Conservation (phyloP, 2,888 invertebrate species). For the Cyclophora punctaria region DNA sequence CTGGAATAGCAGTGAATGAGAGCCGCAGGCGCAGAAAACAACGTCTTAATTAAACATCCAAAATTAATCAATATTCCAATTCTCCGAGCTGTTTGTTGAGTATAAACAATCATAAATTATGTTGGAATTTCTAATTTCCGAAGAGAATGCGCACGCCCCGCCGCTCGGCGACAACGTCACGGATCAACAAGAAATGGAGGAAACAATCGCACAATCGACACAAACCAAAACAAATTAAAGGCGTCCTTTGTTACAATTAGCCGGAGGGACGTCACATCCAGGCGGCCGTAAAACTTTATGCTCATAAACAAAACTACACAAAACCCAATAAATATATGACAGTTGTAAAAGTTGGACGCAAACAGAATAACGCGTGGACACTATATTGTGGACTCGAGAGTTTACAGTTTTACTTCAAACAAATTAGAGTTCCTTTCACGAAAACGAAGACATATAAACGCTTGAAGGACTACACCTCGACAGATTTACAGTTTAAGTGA, state of each 20-base stretch:
- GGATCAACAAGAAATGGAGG: constrained; percentile 48
- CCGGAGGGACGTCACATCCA: constrained; percentile 45
- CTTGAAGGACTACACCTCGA: too few relatives aligned
- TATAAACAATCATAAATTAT: too few relatives aligned
- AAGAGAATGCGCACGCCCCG: constrained; percentile 14
- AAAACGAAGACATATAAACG: too few relatives aligned
- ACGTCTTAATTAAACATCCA: too few relatives aligned
- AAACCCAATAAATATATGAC: constrained; percentile 42
- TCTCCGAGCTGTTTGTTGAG: too few relatives aligned
- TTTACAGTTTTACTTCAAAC: background rate
- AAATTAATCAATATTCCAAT: too few relatives aligned
- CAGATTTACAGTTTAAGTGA: too few relatives aligned
- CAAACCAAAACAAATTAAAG: constrained; percentile 71
- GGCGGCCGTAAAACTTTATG: constrained; percentile 46
- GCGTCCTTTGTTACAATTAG: constrained; percentile 35
- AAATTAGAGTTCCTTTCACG: too few relatives aligned
- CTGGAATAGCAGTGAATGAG: too few relatives aligned
- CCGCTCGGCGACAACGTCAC: constrained; percentile 24
- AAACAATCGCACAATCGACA: constrained; percentile 50
- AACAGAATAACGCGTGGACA: constrained; percentile 12
- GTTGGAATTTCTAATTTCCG: background rate
- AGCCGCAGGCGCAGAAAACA: too few relatives aligned
- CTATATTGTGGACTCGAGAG: background rate
- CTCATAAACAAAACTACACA: constrained; percentile 19
- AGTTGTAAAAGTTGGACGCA: constrained; percentile 50